Conservation (phyloP, 2,797 vertebrate species). For the Poecilia velifera region DNA sequence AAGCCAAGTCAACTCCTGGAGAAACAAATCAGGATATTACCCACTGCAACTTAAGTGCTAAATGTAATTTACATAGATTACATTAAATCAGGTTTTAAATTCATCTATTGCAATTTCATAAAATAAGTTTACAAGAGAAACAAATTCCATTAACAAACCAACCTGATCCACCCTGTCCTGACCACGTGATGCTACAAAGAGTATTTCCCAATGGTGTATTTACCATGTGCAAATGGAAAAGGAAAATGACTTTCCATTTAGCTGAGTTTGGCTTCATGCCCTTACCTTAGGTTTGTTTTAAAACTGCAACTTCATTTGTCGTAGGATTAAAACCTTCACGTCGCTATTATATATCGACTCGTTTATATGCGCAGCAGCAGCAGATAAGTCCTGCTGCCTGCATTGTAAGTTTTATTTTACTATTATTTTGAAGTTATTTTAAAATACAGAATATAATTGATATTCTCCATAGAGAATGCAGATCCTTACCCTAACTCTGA, state of each 20-base stretch:
- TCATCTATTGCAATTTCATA: background rate
- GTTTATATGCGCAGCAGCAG: too few relatives aligned
- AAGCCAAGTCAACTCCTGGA: constrained; percentile 54
- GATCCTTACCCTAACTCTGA: background rate
- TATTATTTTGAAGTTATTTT: too few relatives aligned
- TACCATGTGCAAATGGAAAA: background rate
- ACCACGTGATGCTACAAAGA: constrained; percentile 23
- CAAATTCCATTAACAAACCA: constrained; percentile 41
- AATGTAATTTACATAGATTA: constrained; percentile 43
- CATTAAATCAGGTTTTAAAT: constrained; percentile 36
- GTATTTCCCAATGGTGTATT: background rate
- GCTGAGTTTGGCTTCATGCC: constrained; percentile 9
- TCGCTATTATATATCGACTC: too few relatives aligned
- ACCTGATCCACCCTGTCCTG: constrained; percentile 15
- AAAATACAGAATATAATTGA: too few relatives aligned
- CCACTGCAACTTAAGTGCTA: constrained; percentile 41
- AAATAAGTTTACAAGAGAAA: constrained; percentile 33
- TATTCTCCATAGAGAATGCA: background rate
- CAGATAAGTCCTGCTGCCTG: too few relatives aligned
- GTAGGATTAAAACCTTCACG: background rate
- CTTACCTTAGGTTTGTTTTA: background rate
- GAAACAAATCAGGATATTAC: constrained; percentile 59
- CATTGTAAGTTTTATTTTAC: too few relatives aligned
- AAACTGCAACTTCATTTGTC: background rate
- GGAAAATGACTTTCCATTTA: background rate